Conservation (phyloP, 2,113 vertebrate species). For the Hyla sarda region DNA sequence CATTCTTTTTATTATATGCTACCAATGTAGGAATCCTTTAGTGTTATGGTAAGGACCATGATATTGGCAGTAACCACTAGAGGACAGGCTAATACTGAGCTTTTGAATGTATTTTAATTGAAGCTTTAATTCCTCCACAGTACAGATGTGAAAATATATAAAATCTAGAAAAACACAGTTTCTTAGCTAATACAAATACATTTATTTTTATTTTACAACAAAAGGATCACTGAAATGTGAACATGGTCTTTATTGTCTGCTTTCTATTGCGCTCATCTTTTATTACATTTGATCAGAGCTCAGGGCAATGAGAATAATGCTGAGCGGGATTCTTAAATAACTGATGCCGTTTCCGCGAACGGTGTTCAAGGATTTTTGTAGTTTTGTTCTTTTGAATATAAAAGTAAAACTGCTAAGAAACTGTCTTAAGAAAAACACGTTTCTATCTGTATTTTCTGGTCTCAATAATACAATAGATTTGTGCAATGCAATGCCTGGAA, state of each 20-base stretch:
- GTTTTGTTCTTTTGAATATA: background rate
- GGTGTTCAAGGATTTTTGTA: background rate
- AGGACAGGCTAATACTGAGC: background rate
- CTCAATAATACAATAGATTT: background rate
- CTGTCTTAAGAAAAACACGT: background rate
- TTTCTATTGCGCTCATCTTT: background rate
- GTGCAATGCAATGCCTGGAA: background rate
- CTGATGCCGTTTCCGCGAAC: background rate
- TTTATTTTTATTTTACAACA: conserved; percentile 2
- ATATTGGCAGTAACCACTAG: background rate
- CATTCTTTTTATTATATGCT: background rate
- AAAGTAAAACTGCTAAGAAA: background rate
- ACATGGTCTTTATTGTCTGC: background rate
- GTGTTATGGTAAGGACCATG: background rate
- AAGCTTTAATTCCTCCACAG: background rate
- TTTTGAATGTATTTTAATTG: background rate
- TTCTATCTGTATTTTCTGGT: background rate
- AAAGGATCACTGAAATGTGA: background rate
- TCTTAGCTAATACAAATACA: background rate
- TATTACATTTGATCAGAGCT: background rate
- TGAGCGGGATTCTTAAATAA: background rate
- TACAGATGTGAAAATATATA: background rate
- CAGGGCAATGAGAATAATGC: background rate
- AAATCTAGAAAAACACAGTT: background rate
- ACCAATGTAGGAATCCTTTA: background rate